Conservation (phyloP, 2,113 vertebrate genomes). For the Eulacestoma nigropectus region DNA sequence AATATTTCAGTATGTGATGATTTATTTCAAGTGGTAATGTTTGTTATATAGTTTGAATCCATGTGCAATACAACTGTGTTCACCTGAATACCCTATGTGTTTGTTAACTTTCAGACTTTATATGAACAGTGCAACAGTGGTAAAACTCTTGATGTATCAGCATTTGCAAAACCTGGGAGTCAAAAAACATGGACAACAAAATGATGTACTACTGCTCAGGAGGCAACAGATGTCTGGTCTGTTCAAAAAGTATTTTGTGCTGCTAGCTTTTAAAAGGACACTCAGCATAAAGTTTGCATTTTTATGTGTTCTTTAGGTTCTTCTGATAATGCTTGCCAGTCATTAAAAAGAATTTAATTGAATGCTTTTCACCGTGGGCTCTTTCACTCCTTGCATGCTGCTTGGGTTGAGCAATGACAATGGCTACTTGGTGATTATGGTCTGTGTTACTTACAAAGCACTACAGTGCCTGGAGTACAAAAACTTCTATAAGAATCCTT, state of each 20-base stretch:
- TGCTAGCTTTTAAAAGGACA: slow-evolving; percentile 39
- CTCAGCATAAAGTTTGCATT: background rate
- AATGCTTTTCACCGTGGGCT: background rate
- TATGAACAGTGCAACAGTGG: slow-evolving; percentile 77
- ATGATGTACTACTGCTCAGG: slow-evolving; percentile 24
- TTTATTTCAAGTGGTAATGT: background rate
- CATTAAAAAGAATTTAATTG: background rate
- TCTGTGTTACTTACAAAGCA: background rate
- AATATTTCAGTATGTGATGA: background rate
- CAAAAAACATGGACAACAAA: slow-evolving; percentile 64
- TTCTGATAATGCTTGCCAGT: background rate
- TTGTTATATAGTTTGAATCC: background rate
- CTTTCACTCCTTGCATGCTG: background rate
- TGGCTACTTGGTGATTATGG: background rate
- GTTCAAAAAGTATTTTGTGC: background rate
- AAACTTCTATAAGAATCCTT: background rate
- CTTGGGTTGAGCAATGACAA: background rate
- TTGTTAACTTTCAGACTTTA: slow-evolving; percentile 74
- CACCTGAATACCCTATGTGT: background rate
- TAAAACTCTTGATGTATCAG: slow-evolving; percentile 69
- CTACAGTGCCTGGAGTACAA: background rate
- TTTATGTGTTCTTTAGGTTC: background rate
- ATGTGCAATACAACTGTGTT: background rate
- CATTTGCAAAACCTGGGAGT: slow-evolving; percentile 59
- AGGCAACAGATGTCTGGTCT: background rate